These are phyloP conservation scores for Plutomurus gul DNA, from an alignment of 1,140 invertebrate species.

Conservation along the genomic window DNA sequence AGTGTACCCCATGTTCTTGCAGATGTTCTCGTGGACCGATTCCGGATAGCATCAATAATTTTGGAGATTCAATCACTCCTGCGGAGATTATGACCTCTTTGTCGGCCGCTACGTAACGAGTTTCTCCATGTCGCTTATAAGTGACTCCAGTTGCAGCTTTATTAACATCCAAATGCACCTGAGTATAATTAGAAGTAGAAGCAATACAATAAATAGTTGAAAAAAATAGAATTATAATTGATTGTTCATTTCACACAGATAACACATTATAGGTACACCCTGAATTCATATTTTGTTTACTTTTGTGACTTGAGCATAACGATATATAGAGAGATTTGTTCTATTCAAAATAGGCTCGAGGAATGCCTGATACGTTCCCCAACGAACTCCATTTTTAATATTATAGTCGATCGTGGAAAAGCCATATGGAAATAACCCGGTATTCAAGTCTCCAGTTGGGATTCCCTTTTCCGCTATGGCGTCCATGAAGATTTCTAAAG, in stretches of 20 bases:
- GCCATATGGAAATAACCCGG: neutral
- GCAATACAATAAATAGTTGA: neutral
- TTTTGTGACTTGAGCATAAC: conserved; percentile 41
- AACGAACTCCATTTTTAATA: conserved; percentile 33
- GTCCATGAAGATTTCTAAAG: neutral
- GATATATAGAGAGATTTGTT: conserved; percentile 9
- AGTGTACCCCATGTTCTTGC: conserved; percentile 51
- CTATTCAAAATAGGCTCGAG: conserved; percentile 33
- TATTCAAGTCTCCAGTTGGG: conserved; percentile 24
- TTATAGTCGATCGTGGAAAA: conserved; percentile 25
- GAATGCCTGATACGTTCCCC: conserved; percentile 32
- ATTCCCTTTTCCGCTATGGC: conserved; percentile 20
- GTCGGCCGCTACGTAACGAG: neutral
- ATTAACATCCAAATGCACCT: neutral
- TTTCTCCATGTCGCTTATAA: conserved; percentile 15
- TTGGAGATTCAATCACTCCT: conserved; percentile 55
- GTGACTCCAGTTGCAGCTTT: conserved; percentile 17
- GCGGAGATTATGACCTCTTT: conserved; percentile 37
- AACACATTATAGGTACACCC: neutral
- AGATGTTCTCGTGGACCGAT: conserved; percentile 58
- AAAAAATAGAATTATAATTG: too few relatives aligned
- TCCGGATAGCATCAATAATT: conserved; percentile 10
- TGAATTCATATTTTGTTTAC: neutral
- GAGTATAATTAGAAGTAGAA: neutral
- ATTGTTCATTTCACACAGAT: neutral